Percentiles rank a stretch among this genome's conserved stretches.
Evolutionary conservation across 2,888 invertebrate genomes (phyloP).

Genomic region (Chrysolina americana): DNA sequence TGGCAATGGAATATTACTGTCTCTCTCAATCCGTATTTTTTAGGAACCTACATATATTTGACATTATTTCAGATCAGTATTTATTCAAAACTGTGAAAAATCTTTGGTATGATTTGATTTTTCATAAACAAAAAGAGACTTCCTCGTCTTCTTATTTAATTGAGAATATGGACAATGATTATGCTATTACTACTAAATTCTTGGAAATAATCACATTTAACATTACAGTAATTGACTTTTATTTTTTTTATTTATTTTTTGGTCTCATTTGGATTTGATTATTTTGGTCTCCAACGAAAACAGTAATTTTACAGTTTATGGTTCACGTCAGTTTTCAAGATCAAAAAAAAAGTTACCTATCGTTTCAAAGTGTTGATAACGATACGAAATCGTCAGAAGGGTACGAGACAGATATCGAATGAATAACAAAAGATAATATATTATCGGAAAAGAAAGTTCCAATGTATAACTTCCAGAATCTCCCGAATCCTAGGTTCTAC

Average conservation of each 20-base stretch:
- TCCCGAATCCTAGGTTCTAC: neutral
- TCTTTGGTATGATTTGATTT: conserved; percentile 46
- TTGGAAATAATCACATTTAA: conserved; percentile 46
- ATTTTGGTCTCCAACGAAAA: conserved; percentile 21
- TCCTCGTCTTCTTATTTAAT: neutral
- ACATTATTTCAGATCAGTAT: conserved; percentile 51
- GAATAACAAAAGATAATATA: neutral
- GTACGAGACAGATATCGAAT: neutral
- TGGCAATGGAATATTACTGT: no score
- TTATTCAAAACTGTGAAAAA: conserved; percentile 42
- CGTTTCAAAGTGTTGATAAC: neutral
- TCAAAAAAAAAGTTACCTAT: neutral
- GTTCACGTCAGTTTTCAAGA: no score
- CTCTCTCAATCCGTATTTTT: no score
- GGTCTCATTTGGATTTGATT: conserved; percentile 49
- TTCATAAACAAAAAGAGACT: conserved; percentile 27
- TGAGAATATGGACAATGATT: conserved; percentile 26
- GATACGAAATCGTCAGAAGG: neutral
- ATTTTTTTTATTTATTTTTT: conserved; percentile 43
- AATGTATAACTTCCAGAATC: neutral
- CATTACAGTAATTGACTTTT: conserved; percentile 49
- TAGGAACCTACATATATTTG: no score
- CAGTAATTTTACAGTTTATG: neutral
- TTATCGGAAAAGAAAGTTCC: neutral
- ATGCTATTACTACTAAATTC: conserved; percentile 43